Conservation (phyloP, 2,888 invertebrate genomes). For the Pterostichus niger region DNA sequence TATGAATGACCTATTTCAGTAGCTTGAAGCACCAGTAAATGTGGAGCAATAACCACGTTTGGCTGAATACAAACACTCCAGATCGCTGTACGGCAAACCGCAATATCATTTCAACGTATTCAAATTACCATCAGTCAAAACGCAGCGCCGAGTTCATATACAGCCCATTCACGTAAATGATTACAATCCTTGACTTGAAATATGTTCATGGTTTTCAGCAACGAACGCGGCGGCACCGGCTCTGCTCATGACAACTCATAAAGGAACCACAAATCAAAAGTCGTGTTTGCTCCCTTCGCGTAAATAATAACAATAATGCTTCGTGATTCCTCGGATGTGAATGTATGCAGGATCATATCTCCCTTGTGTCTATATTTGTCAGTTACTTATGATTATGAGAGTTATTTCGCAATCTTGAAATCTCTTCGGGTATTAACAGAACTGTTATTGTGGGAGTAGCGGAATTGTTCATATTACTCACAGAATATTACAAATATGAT, state of each 20-base stretch:
- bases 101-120: conserved; percentile 53
- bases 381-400: conserved; percentile 1
- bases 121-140: conserved; percentile 55
- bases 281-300: conserved; percentile 62
- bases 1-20: conserved; percentile 1
- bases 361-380: neutral
- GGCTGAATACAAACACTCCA: conserved; percentile 24
- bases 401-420: neutral
- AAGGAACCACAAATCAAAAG: conserved; percentile 69
- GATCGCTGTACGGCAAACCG: conserved; percentile 46
- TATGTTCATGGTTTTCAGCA: conserved; percentile 59
- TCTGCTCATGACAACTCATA: conserved; percentile 65
- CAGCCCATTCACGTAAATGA: conserved; percentile 60
- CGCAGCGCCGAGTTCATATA: conserved; percentile 52
- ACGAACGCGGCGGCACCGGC: neutral
- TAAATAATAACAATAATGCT: conserved; percentile 31
- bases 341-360: neutral
- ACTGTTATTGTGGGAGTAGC: no score
- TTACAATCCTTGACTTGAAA: conserved; percentile 63
- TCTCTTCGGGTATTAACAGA: no score
- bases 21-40: neutral
- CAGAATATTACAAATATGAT: no score
- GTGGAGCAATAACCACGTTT: conserved; percentile 21
- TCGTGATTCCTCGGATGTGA: neutral
- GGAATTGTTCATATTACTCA: no score